phyloP scores from a whole-genome alignment of 2,888 invertebrate genomes.

The Acanthopleura granulata region DNA sequence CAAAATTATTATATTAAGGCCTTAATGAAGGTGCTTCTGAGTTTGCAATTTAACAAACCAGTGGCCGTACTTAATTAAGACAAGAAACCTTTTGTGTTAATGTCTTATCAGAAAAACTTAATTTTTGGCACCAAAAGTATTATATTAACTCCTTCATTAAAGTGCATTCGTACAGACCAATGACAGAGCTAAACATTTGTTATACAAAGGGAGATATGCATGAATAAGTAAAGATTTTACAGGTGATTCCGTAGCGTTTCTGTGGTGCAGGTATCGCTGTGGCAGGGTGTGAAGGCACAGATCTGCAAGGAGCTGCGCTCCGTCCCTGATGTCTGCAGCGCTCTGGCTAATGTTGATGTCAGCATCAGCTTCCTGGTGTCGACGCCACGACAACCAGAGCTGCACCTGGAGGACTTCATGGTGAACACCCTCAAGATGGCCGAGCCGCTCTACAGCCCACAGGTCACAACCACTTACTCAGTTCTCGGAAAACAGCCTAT shows the following conservation, averaged over 20 bases:
- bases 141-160: no score
- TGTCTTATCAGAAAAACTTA: no score
- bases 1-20: no score
- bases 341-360: slow-evolving; percentile 32
- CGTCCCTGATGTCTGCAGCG: slow-evolving; percentile 25
- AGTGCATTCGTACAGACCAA: no score
- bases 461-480: slow-evolving; percentile 26
- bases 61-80: no score
- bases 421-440: slow-evolving; percentile 44
- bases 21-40: no score
- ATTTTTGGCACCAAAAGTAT: no score
- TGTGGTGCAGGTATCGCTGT: slow-evolving; percentile 24
- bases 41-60: no score
- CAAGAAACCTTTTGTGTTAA: background rate
- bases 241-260: background rate
- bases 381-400: slow-evolving; percentile 25
- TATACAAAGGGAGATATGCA: no score
- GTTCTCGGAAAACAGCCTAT: background rate
- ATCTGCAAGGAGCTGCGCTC: slow-evolving; percentile 24
- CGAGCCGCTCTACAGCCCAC: slow-evolving; percentile 32
- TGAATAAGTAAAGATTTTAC: no score
- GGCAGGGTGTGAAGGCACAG: slow-evolving; percentile 21
- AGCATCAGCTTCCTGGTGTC: slow-evolving; percentile 36
- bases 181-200: no score
- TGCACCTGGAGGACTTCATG: slow-evolving; percentile 44